Conservation (phyloP, 2,797 vertebrate species). For the Micropoecilia bifurca region DNA sequence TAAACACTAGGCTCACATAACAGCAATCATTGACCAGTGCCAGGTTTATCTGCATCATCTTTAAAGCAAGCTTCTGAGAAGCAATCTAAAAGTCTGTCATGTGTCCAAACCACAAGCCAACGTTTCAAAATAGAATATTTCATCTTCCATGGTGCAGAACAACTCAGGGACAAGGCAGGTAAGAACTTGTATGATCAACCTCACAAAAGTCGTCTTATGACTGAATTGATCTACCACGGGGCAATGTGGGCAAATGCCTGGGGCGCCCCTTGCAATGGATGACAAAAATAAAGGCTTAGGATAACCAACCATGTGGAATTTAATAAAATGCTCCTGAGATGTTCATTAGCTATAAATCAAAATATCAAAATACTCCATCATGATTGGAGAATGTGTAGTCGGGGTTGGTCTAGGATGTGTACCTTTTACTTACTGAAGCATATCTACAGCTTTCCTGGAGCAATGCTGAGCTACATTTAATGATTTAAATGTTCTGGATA, state of each 20-base stretch:
- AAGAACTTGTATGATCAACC: slow-evolving; percentile 17
- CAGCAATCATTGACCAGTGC: slow-evolving; percentile 28
- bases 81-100: not conserved
- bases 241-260: not conserved
- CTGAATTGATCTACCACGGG: slow-evolving; percentile 17
- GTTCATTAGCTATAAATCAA: not conserved
- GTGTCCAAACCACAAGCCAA: slow-evolving; percentile 8
- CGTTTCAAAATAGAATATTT: slow-evolving; percentile 15
- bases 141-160: slow-evolving; percentile 4
- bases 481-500: too few relatives aligned
- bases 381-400: not conserved
- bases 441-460: not conserved
- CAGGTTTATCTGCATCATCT: slow-evolving; percentile 3
- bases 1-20: slow-evolving; percentile 18
- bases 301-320: not conserved
- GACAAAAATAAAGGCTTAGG: not conserved
- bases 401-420: not conserved
- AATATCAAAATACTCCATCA: not conserved
- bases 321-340: not conserved
- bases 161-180: slow-evolving; percentile 21
- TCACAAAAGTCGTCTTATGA: slow-evolving; percentile 34
- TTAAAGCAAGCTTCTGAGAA: slow-evolving; percentile 18
- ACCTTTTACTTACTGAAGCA: not conserved
- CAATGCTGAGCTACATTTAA: not conserved
- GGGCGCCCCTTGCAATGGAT: not conserved